Percentiles rank a stretch among this genome's conserved stretches.
These are phyloP conservation scores for Magallana angulata DNA, from an alignment of 1,140 invertebrate species.

Conservation along the genomic window DNA sequence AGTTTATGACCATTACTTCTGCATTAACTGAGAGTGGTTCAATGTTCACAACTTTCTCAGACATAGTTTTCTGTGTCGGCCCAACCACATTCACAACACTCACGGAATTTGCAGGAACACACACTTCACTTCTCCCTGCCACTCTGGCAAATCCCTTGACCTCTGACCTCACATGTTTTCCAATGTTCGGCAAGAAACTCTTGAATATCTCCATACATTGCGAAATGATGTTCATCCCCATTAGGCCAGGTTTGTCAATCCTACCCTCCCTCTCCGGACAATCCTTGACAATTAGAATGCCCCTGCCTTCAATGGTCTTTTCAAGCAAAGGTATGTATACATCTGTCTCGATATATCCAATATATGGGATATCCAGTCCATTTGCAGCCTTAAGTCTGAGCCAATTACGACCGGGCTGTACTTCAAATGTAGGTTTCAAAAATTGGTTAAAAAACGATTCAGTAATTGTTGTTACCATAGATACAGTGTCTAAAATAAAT, in stretches of 20 bases:
- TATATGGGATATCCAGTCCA: conserved; percentile 44
- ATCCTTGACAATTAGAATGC: conserved; percentile 42
- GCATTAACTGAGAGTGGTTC: conserved; percentile 1
- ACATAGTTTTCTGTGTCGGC: conserved; percentile 2
- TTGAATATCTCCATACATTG: conserved; percentile 10
- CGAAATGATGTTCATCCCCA: conserved; percentile 40
- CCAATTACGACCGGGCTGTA: too few relatives aligned
- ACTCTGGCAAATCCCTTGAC: conserved; percentile 48
- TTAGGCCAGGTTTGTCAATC: conserved; percentile 6
- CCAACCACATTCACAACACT: conserved; percentile 35
- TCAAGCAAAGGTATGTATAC: conserved; percentile 25
- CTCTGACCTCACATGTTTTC: background rate
- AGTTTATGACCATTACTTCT: conserved; percentile 31
- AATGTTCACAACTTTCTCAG: conserved; percentile 5
- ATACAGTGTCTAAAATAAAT: conserved; percentile 23
- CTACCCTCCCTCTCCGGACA: background rate
- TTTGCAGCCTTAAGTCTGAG: conserved; percentile 37
- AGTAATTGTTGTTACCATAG: conserved; percentile 40
- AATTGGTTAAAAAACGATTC: conserved; percentile 38
- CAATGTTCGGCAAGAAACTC: background rate
- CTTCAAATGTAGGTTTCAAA: background rate
- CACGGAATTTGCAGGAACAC: conserved; percentile 44
- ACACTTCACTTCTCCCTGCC: conserved; percentile 23
- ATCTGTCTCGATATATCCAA: conserved; percentile 44
- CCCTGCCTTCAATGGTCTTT: conserved; percentile 5